Percentiles rank a stretch among this genome's conserved stretches.
phyloP scores from a whole-genome alignment of 2,797 vertebrate species.

The Lepilemur septentrionalis region DNA sequence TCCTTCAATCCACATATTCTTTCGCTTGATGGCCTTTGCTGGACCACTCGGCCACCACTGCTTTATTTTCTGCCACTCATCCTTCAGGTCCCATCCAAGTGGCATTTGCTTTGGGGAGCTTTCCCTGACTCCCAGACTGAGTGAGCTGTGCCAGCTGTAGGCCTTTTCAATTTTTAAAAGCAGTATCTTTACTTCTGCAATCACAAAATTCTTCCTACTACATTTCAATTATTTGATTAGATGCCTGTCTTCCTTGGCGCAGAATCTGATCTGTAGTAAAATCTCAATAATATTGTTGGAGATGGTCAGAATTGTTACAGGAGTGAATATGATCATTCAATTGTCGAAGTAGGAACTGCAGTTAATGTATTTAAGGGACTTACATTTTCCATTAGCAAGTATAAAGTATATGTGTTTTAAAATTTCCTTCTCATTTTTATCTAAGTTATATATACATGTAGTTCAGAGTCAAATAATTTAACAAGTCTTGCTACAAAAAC shows the following conservation, averaged over 20 bases:
- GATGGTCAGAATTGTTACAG: neutral
- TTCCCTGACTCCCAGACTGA: neutral
- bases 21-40: neutral
- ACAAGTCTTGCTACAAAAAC: neutral
- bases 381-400: neutral
- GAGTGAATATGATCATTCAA: neutral
- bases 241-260: neutral
- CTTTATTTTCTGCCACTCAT: neutral
- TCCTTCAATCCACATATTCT: neutral
- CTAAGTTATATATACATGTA: neutral
- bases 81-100: neutral
- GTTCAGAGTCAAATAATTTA: neutral
- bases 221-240: neutral
- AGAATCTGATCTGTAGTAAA: neutral
- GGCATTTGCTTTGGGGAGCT: neutral
- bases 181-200: neutral
- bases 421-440: neutral
- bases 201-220: neutral
- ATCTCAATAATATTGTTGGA: neutral
- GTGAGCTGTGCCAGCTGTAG: neutral
- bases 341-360: neutral
- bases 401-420: neutral
- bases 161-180: neutral
- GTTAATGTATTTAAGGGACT: neutral
- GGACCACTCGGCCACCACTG: neutral